Conservation (phyloP, 2,113 vertebrate genomes). For the Tachysurus fulvidraco region DNA sequence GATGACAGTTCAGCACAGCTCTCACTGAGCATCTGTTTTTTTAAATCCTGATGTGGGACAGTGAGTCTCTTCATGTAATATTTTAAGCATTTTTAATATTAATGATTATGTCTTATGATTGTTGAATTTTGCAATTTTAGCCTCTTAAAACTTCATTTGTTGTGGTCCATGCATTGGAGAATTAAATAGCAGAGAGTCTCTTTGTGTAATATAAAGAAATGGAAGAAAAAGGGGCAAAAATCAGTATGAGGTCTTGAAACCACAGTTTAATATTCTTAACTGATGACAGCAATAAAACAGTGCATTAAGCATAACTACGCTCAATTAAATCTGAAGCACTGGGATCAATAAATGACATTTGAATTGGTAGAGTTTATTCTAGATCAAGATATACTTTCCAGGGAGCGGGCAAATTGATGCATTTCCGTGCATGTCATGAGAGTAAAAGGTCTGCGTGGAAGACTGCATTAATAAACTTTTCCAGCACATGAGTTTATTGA, state of each 20-base stretch:
- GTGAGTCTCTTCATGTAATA: background rate
- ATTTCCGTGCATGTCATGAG: constrained; percentile 4
- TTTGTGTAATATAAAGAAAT: background rate
- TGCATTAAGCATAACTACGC: background rate
- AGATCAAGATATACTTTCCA: constrained; percentile 11
- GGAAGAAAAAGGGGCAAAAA: background rate
- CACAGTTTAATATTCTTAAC: background rate
- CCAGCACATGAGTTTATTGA: background rate
- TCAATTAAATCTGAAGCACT: background rate
- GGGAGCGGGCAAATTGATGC: background rate
- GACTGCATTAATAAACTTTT: background rate
- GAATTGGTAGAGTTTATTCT: constrained; percentile 8
- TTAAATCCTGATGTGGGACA: background rate
- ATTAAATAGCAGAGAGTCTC: background rate
- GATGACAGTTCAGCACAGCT: background rate
- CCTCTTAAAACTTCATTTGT: background rate
- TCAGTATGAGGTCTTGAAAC: background rate
- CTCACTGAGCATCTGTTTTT: background rate
- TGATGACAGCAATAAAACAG: constrained; percentile 5
- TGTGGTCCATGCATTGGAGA: background rate
- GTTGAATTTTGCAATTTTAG: background rate
- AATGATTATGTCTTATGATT: background rate
- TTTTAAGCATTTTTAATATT: constrained; percentile 1
- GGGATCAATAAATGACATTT: constrained; percentile 7
- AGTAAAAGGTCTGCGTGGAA: background rate